Base-by-base conservation (phyloP, 2,888 invertebrate species). In the Drosophila leonis region DNA sequence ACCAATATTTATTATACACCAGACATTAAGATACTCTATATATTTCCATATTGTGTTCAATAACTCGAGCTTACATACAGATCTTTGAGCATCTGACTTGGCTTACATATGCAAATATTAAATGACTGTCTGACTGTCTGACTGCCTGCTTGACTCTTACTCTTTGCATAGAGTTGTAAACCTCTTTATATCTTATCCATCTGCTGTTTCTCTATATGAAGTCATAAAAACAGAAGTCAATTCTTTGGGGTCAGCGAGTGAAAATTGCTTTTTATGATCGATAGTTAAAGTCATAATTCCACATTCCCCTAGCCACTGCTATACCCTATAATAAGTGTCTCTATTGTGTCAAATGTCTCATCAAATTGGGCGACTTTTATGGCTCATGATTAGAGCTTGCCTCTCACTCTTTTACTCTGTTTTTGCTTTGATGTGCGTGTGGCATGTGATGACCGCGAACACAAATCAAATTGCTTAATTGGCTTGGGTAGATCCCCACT, bases 381-480 rank as follows among this genome's bases (percentile, higher is more conserved):
- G 75, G 49, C 70, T 42, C 51, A 72, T 79, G 83, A 83, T 74
- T 72, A 75, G 56, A 72, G 55, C 75, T 55, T 31, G 37, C 10
- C 67, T 64, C 69, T 35, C 13, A 12, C 67, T 67, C 67, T 48
- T 4, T 33, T 20, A 0, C 55, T 52, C 29, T 13, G 20, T 31
- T 57, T 67, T 35, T 9, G 27, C 41, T 39, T 29, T 46, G 44
- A 39, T 42, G 31, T 75, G 77, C 63, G 64, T 78, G 71, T 79
- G 65, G 65, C 76, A 71, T 75, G 76, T 71, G 65, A 71, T 20
- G 63, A 42, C 41, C 67, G 57, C 67, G 66, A 72, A 64, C 62
- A 71, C 66, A 78, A 80, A 78, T 80, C 86, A 87, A 84, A 89
- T 89, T 89, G 90, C 88, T 87, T 89, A 84, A 84, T 84, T 84